Conservation (phyloP, 2,888 invertebrate species). For the Drosophila algonquin region DNA sequence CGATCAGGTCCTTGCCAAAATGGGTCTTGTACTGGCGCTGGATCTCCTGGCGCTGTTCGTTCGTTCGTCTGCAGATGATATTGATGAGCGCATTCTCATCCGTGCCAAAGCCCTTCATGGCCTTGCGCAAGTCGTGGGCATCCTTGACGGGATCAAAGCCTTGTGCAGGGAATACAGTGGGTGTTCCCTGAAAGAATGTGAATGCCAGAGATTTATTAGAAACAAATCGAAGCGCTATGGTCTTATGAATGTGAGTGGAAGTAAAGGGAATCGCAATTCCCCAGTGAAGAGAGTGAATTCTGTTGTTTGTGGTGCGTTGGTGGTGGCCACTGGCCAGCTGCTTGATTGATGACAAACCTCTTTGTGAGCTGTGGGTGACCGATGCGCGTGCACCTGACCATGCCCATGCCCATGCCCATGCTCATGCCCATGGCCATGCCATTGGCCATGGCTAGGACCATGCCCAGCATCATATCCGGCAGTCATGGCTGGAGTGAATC, state of each 20-base stretch:
- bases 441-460: conserved; percentile 50
- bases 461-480: conserved; percentile 74
- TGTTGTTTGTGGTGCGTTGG: conserved; percentile 1
- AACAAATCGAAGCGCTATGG: not conserved
- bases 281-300: not conserved
- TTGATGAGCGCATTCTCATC: conserved; percentile 95
- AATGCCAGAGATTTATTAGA: not conserved
- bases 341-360: conserved; percentile 79
- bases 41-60: conserved; percentile 90
- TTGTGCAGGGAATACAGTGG: conserved; percentile 90
- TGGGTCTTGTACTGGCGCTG: conserved; percentile 83
- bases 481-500: conserved; percentile 69
- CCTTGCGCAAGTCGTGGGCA: conserved; percentile 92
- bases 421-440: conserved; percentile 12
- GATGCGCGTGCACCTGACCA: conserved; percentile 48
- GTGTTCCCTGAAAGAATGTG: conserved; percentile 83
- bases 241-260: not conserved
- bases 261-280: not conserved
- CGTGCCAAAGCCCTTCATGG: conserved; percentile 95
- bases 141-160: conserved; percentile 92
- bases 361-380: conserved; percentile 66
- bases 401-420: conserved; percentile 26
- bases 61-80: conserved; percentile 92
- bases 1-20: conserved; percentile 88
- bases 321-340: conserved; percentile 11